These are phyloP conservation scores for Aphidius ervi DNA, from an alignment of 1,140 invertebrate species.

Conservation along the genomic window DNA sequence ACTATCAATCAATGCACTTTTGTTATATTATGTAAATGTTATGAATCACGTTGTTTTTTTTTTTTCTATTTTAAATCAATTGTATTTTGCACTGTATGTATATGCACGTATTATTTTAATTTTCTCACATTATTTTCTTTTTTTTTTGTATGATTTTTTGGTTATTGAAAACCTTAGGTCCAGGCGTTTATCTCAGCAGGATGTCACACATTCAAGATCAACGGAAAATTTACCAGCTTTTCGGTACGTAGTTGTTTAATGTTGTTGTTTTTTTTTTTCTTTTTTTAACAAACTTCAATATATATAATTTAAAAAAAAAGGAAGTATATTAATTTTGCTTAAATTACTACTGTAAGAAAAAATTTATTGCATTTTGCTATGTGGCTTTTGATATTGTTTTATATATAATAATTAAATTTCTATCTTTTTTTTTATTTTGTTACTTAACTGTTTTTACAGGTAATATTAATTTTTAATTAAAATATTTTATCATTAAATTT, in stretches of 20 bases:
- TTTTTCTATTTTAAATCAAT: background rate
- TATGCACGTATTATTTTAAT: constrained; percentile 32
- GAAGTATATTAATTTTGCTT: too few species aligned
- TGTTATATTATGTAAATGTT: too few species aligned
- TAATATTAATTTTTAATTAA: constrained; percentile 1
- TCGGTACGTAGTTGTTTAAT: constrained; percentile 39
- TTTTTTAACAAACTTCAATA: background rate
- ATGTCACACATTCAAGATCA: constrained; percentile 53
- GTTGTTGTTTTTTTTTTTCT: background rate
- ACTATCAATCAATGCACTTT: too few species aligned
- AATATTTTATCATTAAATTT: constrained; percentile 31
- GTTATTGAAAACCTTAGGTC: constrained; percentile 51
- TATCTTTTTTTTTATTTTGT: background rate
- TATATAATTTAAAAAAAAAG: too few species aligned
- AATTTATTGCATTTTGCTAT: too few species aligned
- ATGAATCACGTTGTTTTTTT: background rate
- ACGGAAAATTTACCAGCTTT: constrained; percentile 45
- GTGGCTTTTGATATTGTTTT: too few species aligned
- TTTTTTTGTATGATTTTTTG: constrained; percentile 33
- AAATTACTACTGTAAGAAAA: too few species aligned
- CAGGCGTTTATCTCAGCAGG: constrained; percentile 71
- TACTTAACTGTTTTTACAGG: too few species aligned
- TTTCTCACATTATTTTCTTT: constrained; percentile 33
- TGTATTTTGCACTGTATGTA: constrained; percentile 30
- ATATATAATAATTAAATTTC: too few species aligned